Base-by-base conservation (phyloP, 2,888 invertebrate genomes). In the Eueremaeus valkanovi region DNA sequence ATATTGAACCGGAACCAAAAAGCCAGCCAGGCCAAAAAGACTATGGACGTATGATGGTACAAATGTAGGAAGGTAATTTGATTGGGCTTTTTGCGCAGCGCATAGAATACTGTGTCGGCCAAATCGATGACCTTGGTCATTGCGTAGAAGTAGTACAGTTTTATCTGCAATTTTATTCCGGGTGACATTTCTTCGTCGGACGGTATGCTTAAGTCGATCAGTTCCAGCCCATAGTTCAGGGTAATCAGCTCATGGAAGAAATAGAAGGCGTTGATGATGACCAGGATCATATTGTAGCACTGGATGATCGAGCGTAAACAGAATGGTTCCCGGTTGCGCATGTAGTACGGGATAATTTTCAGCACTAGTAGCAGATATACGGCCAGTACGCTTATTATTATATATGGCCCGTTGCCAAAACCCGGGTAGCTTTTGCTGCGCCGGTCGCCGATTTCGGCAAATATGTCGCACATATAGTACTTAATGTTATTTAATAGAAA, bases 11-110 rank as follows among this genome's bases (percentile, higher is more conserved):
- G 29, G 31, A 18, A 61, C 61, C 61, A 61, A 24, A 61, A 6
- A n/a, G 8, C 61, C 1, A 61, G 18, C 31, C 29, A 61, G 5
- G 61, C 18, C 2, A 61, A 13, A 1, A 29, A 8, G 3, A 31
- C 61, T 6, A 61, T 27, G 1, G 11, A 6, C 2, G 27, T 29
- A 16, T 61, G 61, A 29, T 61, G 61, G 18, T 61, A 61, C 1
- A 29, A 27, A 31, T 61, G 61, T 1, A 61, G 61, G 18, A 61
- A 61, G 11, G 61, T 61, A 3, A 61, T 61, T n/a, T 61, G 61
- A 6, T 31, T 27, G 1, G 27, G 9, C 27, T 61, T 61, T 27
- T 61, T 61, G 6, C 61, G 61, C 31, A 61, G 18, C 3, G 61
- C 61, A 61, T 29, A 61, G 24, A 61, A 61, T 61, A 61, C 16